Evolutionary conservation across 2,797 vertebrate species (phyloP).

Genomic region (Protosalanx chinensis): DNA sequence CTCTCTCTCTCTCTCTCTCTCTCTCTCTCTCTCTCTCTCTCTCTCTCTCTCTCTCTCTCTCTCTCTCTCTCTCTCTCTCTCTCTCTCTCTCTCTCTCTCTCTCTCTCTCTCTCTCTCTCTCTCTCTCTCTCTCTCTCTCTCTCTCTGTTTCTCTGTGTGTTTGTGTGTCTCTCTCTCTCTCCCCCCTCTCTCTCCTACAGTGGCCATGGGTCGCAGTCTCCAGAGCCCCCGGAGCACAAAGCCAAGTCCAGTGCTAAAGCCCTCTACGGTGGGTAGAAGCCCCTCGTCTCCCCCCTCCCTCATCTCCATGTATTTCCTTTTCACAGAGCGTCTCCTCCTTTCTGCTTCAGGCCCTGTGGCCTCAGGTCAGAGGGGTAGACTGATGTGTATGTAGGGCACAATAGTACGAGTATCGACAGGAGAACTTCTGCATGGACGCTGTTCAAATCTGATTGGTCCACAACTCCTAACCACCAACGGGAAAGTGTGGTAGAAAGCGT

Average conservation of each 20-base stretch:
- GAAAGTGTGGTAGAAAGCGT: background rate
- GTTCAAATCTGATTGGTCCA: background rate
- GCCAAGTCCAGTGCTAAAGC: constrained; percentile 61
- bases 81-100: background rate
- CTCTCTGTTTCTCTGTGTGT: background rate
- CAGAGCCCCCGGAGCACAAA: constrained; percentile 53
- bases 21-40: background rate
- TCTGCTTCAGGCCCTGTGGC: background rate
- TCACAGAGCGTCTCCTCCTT: background rate
- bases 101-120: background rate
- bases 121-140: background rate
- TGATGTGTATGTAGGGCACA: background rate
- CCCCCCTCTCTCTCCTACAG: constrained; percentile 40
- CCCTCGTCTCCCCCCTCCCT: background rate
- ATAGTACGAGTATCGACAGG: background rate
- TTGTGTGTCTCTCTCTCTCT: background rate
- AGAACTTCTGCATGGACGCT: background rate
- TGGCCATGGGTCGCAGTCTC: constrained; percentile 51
- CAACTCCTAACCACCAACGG: background rate
- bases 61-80: background rate
- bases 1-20: background rate
- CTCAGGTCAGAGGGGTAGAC: background rate
- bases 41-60: too few relatives aligned
- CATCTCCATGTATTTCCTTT: background rate
- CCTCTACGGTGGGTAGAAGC: constrained; percentile 61